Conservation (phyloP, 2,113 vertebrate genomes). For the Isichthys henryi region DNA sequence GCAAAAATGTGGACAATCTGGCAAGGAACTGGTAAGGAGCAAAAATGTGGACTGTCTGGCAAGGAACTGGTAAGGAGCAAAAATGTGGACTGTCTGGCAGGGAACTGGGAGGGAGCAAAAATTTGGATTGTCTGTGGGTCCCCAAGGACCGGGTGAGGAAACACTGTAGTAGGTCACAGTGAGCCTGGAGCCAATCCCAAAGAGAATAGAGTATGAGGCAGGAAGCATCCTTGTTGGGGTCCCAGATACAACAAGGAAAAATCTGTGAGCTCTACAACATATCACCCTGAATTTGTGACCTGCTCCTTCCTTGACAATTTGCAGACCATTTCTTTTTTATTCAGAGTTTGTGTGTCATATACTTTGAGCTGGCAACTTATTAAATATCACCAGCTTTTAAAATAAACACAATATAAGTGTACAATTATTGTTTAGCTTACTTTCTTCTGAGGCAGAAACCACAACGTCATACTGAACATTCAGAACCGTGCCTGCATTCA, state of each 20-base stretch:
- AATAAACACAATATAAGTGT: neutral
- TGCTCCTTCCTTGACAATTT: neutral
- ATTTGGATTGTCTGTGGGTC: neutral
- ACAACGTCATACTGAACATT: neutral
- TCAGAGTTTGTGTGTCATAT: neutral
- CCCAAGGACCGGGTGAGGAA: neutral
- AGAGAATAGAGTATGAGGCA: neutral
- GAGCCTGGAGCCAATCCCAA: neutral
- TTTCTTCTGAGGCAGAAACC: neutral
- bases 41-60: too few species aligned
- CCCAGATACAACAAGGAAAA: neutral
- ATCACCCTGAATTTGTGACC: neutral
- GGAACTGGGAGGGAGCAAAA: neutral
- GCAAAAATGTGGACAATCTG: too few species aligned
- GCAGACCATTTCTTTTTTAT: neutral
- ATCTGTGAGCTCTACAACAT: neutral
- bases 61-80: too few species aligned
- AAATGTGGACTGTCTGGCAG: too few species aligned
- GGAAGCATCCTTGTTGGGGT: neutral
- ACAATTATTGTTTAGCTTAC: neutral
- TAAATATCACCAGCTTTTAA: neutral
- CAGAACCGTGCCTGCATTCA: neutral
- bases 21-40: too few species aligned
- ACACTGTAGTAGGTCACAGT: neutral
- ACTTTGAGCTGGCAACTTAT: neutral